Percentiles rank a stretch among this genome's conserved stretches.
These are phyloP conservation scores for Hydraecia micacea DNA, from an alignment of 2,888 invertebrate species.

Conservation along the genomic window DNA sequence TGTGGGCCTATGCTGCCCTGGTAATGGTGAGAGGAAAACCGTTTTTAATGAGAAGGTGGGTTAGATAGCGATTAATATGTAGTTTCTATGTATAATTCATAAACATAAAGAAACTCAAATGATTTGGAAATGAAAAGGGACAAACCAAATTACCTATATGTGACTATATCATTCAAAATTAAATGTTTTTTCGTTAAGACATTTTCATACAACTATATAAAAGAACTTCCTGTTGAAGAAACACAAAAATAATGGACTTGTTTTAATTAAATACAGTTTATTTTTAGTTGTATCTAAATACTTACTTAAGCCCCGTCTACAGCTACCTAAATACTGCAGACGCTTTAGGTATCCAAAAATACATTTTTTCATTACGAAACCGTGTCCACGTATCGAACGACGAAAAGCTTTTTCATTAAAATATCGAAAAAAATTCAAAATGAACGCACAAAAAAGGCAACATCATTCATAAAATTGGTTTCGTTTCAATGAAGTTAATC, in stretches of 20 bases:
- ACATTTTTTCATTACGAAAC: conserved; percentile 34
- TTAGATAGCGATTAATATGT: neutral
- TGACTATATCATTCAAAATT: neutral
- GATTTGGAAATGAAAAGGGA: neutral
- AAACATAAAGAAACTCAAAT: neutral
- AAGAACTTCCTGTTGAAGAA: neutral
- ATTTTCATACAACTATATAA: neutral
- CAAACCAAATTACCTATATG: too few relatives aligned
- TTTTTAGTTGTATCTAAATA: neutral
- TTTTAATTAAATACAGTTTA: neutral
- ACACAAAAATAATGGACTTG: neutral
- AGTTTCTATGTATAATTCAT: neutral
- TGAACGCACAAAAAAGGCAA: conserved; percentile 12
- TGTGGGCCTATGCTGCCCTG: conserved; percentile 23
- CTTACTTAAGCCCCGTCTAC: neutral
- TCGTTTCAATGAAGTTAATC: conserved; percentile 23
- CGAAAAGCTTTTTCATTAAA: conserved; percentile 33
- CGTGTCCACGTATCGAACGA: conserved; percentile 1
- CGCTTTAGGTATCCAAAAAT: conserved; percentile 9
- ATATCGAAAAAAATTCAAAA: conserved; percentile 22
- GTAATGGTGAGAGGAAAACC: conserved; percentile 14
- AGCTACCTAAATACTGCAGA: neutral
- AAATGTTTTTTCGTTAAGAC: neutral
- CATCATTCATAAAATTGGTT: conserved; percentile 31
- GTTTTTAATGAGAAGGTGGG: neutral